phyloP scores from a whole-genome alignment of 2,888 invertebrate species.

The Zygothrica quintamaculata region DNA sequence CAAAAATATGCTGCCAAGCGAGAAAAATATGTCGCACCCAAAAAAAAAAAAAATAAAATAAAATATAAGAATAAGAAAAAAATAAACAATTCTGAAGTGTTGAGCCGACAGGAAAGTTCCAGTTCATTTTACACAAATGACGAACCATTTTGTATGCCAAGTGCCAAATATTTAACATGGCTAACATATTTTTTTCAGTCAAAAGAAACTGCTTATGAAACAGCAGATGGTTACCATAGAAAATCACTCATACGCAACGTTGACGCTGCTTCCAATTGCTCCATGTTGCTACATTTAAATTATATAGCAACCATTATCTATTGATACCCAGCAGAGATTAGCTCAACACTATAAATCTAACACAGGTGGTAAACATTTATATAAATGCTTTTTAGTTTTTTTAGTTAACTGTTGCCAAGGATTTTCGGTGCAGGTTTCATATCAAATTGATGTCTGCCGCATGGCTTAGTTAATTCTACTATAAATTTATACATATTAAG shows the following conservation, averaged over 20 bases:
- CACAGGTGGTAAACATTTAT: conserved; percentile 52
- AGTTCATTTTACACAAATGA: conserved; percentile 69
- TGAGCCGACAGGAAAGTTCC: conserved; percentile 32
- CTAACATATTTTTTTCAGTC: conserved; percentile 52
- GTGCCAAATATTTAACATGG: conserved; percentile 70
- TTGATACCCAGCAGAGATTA: conserved; percentile 30
- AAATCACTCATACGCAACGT: conserved; percentile 76
- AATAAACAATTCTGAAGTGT: conserved; percentile 17
- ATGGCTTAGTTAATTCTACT: conserved; percentile 49
- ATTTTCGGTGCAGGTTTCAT: background rate
- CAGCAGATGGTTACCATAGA: conserved; percentile 35
- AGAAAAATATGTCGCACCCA: conserved; percentile 63
- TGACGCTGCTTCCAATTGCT: conserved; percentile 57
- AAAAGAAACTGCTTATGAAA: conserved; percentile 2
- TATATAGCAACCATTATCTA: conserved; percentile 38
- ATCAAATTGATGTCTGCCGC: conserved; percentile 36
- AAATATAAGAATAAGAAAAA: conserved; percentile 2
- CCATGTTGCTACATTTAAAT: conserved; percentile 73
- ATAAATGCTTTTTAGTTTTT: too few species aligned
- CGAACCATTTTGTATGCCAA: conserved; percentile 62
- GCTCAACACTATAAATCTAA: conserved; percentile 45
- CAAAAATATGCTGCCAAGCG: conserved; percentile 46
- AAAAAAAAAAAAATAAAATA: conserved; percentile 21
- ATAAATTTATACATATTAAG: conserved; percentile 53
- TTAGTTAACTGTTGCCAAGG: conserved; percentile 17